Percentiles rank a stretch among this genome's conserved stretches.
phyloP scores from a whole-genome alignment of 1,140 invertebrate species.

The Drosophila rufa region DNA sequence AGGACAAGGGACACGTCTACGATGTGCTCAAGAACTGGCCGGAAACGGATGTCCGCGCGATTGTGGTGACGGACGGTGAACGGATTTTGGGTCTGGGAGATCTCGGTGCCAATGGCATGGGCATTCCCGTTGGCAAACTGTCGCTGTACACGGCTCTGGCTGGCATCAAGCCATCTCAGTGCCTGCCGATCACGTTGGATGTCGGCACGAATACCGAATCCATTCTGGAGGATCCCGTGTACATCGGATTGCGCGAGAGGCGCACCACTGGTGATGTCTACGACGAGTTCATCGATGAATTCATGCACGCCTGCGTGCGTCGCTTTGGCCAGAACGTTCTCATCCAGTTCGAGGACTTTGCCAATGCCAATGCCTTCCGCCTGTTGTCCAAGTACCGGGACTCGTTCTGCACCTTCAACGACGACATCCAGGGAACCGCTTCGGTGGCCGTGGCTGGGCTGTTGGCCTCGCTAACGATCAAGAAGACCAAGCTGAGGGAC shows the following conservation, averaged over 20 bases:
- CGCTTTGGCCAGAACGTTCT: slow-evolving; percentile 93
- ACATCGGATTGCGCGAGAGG: slow-evolving; percentile 96
- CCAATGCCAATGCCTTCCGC: slow-evolving; percentile 96
- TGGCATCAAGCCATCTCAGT: slow-evolving; percentile 96
- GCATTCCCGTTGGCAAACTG: slow-evolving; percentile 98
- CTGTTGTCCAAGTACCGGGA: slow-evolving; percentile 95
- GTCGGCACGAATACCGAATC: slow-evolving; percentile 96
- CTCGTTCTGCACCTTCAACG: slow-evolving; percentile 97
- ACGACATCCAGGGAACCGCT: slow-evolving; percentile 98
- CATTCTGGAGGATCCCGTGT: slow-evolving; percentile 95
- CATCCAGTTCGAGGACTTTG: slow-evolving; percentile 99
- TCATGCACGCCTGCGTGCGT: slow-evolving; percentile 96
- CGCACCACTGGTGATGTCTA: slow-evolving; percentile 94
- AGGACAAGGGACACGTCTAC: slow-evolving; percentile 97
- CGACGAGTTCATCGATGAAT: slow-evolving; percentile 98
- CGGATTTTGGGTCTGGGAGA: slow-evolving; percentile 97
- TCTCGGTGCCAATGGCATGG: slow-evolving; percentile 98
- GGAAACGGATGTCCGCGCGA: slow-evolving; percentile 93
- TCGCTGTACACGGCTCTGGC: slow-evolving; percentile 97
- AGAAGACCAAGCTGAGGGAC: slow-evolving; percentile 92
- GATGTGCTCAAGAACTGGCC: slow-evolving; percentile 88
- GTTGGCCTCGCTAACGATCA: slow-evolving; percentile 93
- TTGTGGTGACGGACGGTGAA: slow-evolving; percentile 98
- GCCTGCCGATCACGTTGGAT: slow-evolving; percentile 96
- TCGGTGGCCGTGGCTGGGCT: slow-evolving; percentile 97